Conservation (phyloP, 2,113 vertebrate genomes). For the Furnarius figulus region DNA sequence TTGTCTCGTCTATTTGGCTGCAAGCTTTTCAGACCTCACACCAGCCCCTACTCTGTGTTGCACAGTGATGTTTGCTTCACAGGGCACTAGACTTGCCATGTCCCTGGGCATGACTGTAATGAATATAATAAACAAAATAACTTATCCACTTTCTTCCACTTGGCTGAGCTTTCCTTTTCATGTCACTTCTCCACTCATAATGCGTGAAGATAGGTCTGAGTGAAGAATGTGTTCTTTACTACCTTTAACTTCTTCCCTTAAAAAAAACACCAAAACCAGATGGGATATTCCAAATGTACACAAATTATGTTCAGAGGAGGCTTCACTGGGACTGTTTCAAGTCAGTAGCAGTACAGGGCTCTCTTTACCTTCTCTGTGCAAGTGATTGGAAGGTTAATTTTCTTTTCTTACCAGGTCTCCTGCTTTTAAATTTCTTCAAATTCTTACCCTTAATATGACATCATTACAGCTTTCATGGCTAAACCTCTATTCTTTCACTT, state of each 20-base stretch:
- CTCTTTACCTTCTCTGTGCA: background rate
- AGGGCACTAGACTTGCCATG: rapidly evolving
- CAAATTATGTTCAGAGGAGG: background rate
- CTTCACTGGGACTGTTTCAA: background rate
- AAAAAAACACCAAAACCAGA: background rate
- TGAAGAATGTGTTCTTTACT: background rate
- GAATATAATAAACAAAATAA: conserved; percentile 31
- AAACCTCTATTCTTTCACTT: background rate
- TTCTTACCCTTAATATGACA: background rate
- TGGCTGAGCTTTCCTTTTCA: background rate
- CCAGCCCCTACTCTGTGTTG: background rate
- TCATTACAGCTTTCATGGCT: background rate
- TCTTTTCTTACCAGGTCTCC: background rate
- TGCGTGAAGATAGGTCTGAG: background rate
- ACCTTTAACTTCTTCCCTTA: background rate
- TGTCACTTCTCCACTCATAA: background rate
- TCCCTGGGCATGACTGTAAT: background rate
- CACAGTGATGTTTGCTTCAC: background rate
- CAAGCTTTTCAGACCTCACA: background rate
- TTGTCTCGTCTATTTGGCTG: background rate
- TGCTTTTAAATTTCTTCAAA: background rate
- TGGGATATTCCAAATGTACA: background rate
- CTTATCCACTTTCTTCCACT: background rate
- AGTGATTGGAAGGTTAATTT: background rate
- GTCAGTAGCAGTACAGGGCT: background rate